Evolutionary conservation across 2,888 invertebrate species (phyloP).

Genomic region (Coleophora deauratella): DNA sequence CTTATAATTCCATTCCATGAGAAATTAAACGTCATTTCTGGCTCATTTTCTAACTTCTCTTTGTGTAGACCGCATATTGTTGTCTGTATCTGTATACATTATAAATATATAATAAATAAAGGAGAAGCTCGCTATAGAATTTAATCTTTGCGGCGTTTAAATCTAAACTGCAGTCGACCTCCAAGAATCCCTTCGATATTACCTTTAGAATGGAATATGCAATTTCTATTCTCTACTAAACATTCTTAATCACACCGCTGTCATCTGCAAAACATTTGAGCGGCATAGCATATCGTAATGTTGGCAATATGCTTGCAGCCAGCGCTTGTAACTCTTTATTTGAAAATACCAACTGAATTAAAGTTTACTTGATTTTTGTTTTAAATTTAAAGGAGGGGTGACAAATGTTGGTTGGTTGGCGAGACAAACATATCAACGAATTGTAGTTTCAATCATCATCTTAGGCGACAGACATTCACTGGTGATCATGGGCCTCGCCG

Average conservation of each 20-base stretch:
- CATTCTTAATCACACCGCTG: conserved; percentile 44
- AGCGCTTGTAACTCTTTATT: too few species aligned
- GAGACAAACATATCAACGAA: too few species aligned
- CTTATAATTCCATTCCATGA: conserved; percentile 50
- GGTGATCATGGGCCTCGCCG: too few species aligned
- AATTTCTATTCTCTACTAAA: conserved; percentile 23
- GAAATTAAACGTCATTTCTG: conserved; percentile 36
- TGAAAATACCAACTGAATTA: too few species aligned
- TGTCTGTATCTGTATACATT: conserved; percentile 5
- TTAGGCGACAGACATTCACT: too few species aligned
- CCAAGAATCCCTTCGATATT: too few species aligned
- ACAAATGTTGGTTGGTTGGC: too few species aligned
- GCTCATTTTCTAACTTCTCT: conserved; percentile 18
- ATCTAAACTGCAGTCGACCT: too few species aligned
- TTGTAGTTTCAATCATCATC: too few species aligned
- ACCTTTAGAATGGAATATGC: conserved; percentile 5
- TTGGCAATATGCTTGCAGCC: conserved; percentile 17
- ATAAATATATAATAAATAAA: conserved; percentile 1
- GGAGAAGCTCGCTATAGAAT: not conserved
- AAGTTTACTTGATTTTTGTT: too few species aligned
- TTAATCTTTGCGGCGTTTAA: not conserved
- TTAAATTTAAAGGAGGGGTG: too few species aligned
- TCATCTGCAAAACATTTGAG: conserved; percentile 50
- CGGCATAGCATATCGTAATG: conserved; percentile 53
- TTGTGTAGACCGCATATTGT: conserved; percentile 17